Conservation (phyloP, 1,140 invertebrate species). For the Melitaea cinxia region DNA sequence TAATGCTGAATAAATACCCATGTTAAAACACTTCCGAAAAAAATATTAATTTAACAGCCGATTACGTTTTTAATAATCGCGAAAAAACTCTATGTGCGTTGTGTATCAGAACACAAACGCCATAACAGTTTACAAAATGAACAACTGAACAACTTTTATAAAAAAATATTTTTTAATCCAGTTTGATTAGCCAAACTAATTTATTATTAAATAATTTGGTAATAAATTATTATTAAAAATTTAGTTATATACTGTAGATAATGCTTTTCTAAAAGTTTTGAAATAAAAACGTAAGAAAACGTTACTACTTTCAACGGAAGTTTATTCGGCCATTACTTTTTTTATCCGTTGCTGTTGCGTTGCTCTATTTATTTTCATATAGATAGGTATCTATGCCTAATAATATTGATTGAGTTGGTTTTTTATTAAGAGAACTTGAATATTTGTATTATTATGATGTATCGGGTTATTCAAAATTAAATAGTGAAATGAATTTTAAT, state of each 20-base stretch:
- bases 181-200: no score
- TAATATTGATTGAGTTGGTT: not conserved
- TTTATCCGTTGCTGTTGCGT: slow-evolving; percentile 16
- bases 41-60: slow-evolving; percentile 1
- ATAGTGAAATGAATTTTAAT: no score
- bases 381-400: not conserved
- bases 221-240: no score
- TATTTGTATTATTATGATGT: not conserved
- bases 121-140: slow-evolving; percentile 76
- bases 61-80: slow-evolving; percentile 34
- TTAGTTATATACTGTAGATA: not conserved
- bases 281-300: slow-evolving; percentile 42
- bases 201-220: no score
- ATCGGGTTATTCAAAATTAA: no score
- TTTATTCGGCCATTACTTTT: slow-evolving; percentile 32
- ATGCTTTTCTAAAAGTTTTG: not conserved
- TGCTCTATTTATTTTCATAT: slow-evolving; percentile 21
- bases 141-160: slow-evolving; percentile 34
- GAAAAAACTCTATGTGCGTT: slow-evolving; percentile 72
- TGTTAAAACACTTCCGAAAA: slow-evolving; percentile 15
- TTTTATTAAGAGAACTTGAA: no score
- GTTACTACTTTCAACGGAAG: slow-evolving; percentile 57
- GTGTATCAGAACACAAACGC: slow-evolving; percentile 79
- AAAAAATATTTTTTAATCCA: slow-evolving; percentile 1
- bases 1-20: slow-evolving; percentile 39